A percentile compares a stretch with the other conserved stretches of the same genome.
Conservation (phyloP, 2,797 vertebrate species). For the Sebastes vulpes region DNA sequence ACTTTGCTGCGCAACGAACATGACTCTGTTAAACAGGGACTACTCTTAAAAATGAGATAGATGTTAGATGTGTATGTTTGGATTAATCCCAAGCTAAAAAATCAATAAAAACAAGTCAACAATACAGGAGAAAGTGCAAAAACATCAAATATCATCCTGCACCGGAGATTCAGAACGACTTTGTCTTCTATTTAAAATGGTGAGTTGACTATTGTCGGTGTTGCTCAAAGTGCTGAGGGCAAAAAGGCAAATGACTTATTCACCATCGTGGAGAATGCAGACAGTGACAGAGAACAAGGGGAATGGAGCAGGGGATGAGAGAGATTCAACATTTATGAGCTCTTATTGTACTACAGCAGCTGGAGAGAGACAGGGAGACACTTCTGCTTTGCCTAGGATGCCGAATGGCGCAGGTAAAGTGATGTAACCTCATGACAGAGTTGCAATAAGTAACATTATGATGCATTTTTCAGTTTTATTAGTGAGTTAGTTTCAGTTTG, state of each 20-base stretch:
- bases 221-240: constrained; percentile 13
- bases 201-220: background rate
- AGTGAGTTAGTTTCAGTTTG: background rate
- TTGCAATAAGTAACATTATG: background rate
- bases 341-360: constrained; percentile 37
- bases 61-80: background rate
- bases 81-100: background rate
- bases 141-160: background rate
- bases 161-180: background rate
- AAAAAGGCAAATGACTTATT: constrained; percentile 51
- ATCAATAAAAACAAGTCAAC: background rate
- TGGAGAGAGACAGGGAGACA: constrained; percentile 4
- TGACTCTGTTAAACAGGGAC: background rate
- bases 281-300: constrained; percentile 4
- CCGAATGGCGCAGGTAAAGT: background rate
- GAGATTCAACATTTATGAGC: constrained; percentile 50
- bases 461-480: background rate
- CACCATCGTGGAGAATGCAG: constrained; percentile 12
- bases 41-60: background rate
- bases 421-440: background rate
- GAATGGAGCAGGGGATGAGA: constrained; percentile 21
- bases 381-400: constrained; percentile 1
- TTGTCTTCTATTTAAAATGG: background rate
- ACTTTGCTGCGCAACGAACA: constrained; percentile 32
- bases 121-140: background rate